Evolutionary conservation across 2,113 vertebrate genomes (phyloP).

Genomic region (Stigmatopora argus): DNA sequence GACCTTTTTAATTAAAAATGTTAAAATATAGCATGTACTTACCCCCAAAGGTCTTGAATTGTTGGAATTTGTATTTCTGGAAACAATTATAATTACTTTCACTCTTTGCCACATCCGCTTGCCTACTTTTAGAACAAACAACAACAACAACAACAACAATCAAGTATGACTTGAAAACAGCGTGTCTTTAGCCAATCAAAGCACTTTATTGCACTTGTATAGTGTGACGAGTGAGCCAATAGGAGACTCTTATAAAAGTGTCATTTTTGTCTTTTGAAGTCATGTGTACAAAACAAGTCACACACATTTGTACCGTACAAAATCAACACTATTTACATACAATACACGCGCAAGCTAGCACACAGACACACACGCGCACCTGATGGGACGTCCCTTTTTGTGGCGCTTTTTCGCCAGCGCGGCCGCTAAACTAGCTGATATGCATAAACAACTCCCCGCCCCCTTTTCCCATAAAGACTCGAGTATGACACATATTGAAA

Average conservation of each 20-base stretch:
- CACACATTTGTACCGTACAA: conserved; percentile 78
- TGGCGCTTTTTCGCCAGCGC: neutral
- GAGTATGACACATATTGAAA: neutral
- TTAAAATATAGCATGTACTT: too few relatives aligned
- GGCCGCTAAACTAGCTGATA: conserved; percentile 44
- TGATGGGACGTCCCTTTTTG: conserved; percentile 32
- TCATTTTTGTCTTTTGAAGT: conserved; percentile 73
- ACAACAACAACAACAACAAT: too few relatives aligned
- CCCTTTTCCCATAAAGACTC: conserved; percentile 4
- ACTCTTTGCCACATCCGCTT: too few relatives aligned
- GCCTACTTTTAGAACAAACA: too few relatives aligned
- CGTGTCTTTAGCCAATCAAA: conserved; percentile 71
- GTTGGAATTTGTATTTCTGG: too few relatives aligned
- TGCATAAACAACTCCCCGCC: conserved; percentile 33
- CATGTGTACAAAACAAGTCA: conserved; percentile 80
- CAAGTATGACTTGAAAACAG: neutral
- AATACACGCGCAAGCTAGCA: conserved; percentile 64
- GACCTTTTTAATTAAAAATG: too few relatives aligned
- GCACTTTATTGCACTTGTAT: conserved; percentile 79
- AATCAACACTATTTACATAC: conserved; percentile 79
- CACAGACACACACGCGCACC: conserved; percentile 8
- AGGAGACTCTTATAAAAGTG: conserved; percentile 78
- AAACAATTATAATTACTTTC: too few relatives aligned
- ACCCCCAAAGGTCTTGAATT: too few relatives aligned
- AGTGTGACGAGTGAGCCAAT: conserved; percentile 69